Evolutionary conservation across 1,140 invertebrate species (phyloP).

Genomic region (Maconellicoccus hirsutus): DNA sequence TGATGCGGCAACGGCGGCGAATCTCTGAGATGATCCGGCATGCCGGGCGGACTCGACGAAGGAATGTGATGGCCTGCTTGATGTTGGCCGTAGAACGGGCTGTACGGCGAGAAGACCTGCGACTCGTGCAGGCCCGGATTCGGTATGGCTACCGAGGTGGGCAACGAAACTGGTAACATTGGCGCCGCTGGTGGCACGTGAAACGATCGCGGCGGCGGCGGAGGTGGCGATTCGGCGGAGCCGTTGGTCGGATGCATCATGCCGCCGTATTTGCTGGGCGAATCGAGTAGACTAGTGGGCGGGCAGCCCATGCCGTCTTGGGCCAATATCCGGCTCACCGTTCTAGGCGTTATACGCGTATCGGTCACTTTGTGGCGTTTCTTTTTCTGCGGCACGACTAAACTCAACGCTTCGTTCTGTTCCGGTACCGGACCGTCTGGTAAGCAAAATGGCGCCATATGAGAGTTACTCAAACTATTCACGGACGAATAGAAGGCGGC

Average conservation of each 20-base stretch:
- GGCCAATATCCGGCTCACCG: conserved; percentile 71
- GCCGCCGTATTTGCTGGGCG: conserved; percentile 34
- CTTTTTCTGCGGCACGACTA: conserved; percentile 88
- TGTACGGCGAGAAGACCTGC: conserved; percentile 82
- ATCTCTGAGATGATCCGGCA: conserved; percentile 30
- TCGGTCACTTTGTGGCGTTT: conserved; percentile 95
- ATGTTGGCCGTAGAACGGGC: conserved; percentile 62
- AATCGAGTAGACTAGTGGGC: conserved; percentile 33
- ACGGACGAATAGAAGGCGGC: conserved; percentile 41
- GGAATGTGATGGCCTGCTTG: conserved; percentile 32
- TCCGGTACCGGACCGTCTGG: conserved; percentile 46
- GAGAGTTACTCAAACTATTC: conserved; percentile 40
- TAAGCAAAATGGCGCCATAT: conserved; percentile 57
- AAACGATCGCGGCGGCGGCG: conserved; percentile 55
- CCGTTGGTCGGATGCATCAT: conserved; percentile 35
- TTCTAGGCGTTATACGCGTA: conserved; percentile 83
- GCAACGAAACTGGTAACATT: conserved; percentile 72
- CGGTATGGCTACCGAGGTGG: conserved; percentile 88
- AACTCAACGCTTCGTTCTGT: conserved; percentile 84
- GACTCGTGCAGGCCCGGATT: conserved; percentile 91
- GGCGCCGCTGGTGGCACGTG: conserved; percentile 62
- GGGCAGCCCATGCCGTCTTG: conserved; percentile 60
- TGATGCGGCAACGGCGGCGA: conserved; percentile 32
- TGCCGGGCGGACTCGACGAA: conserved; percentile 31
- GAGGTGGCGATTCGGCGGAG: conserved; percentile 32